These are phyloP conservation scores for Mesocentrotus franciscanus DNA, from an alignment of 53 echinoderm and acorn worm species.

Conservation along the genomic window DNA sequence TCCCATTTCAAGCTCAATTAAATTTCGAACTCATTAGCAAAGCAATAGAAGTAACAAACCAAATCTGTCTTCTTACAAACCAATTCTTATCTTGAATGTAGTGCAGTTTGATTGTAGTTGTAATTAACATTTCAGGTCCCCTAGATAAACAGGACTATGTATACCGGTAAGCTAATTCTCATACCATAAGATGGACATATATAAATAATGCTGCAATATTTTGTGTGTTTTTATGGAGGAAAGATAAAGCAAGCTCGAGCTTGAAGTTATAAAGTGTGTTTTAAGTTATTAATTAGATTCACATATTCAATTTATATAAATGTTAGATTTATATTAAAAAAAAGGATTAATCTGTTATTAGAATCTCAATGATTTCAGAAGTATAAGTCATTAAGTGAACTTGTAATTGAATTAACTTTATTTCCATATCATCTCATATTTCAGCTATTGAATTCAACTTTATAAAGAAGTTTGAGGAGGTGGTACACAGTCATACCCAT, in stretches of 20 bases:
- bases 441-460: neutral
- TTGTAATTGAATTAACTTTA: neutral
- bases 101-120: neutral
- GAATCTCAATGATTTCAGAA: no score
- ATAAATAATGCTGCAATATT: no score
- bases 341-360: no score
- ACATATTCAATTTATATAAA: neutral
- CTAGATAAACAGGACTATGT: neutral
- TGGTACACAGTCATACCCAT: neutral
- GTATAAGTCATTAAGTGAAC: neutral
- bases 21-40: neutral
- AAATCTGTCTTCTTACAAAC: slow-evolving; percentile 4
- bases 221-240: no score
- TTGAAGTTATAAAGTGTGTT: no score
- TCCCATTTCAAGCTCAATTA: slow-evolving; percentile 52
- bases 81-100: neutral
- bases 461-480: neutral
- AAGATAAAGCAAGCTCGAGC: no score
- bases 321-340: neutral
- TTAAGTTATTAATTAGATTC: no score
- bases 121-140: neutral
- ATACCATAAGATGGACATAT: neutral
- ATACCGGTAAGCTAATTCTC: neutral
- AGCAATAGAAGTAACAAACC: neutral
- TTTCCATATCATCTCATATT: neutral